Evolutionary conservation across 2,888 invertebrate genomes (phyloP), one percentile per base, ranked within the genome.

Genomic region (Cotesia congregata): DNA sequence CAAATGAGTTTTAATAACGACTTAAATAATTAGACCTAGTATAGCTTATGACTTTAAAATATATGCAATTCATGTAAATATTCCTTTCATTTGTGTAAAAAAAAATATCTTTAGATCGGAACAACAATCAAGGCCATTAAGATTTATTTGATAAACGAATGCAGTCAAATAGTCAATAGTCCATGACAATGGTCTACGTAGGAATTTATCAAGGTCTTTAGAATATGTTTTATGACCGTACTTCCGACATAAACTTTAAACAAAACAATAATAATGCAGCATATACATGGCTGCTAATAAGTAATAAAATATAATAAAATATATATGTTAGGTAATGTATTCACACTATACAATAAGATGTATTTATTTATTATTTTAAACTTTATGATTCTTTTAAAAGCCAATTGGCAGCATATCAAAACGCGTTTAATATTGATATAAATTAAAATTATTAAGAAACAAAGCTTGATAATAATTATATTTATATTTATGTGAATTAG

Each of bases 161-260:
- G 65, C 50, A 50, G 50, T 50, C 50, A 50, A 30, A 50, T 50
- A 50, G 50, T 50, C 50, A 65, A 65, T 65, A 65, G 65, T 65
- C 65, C 65, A 65, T 65, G 65, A 65, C 65, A 65, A 65, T 65
- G 65, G 65, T 30, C 30, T 9, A 30, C 30, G 65, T 30, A 65
- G 12, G 12, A 38, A 9, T 20, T 38, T 65, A 65, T 30, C 65
- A 65, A 65, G 65, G 65, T 65, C 65, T 20, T 12, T 38, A 12
- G 12, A 38, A 65, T 65, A 30, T 50, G 6, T 6, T 50, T 50
- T 50, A 50, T 50, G 50, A 50, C 9, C 50, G 50, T 50, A 50
- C 50, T 50, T 50, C 50, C 50, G 50, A 50, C 12, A 50, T 50
- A 12, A 12, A 50, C 50, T 50, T 50, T 50, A 50, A 50, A 50